Conservation (phyloP, 2,797 vertebrate species). For the Clamator glandarius region DNA sequence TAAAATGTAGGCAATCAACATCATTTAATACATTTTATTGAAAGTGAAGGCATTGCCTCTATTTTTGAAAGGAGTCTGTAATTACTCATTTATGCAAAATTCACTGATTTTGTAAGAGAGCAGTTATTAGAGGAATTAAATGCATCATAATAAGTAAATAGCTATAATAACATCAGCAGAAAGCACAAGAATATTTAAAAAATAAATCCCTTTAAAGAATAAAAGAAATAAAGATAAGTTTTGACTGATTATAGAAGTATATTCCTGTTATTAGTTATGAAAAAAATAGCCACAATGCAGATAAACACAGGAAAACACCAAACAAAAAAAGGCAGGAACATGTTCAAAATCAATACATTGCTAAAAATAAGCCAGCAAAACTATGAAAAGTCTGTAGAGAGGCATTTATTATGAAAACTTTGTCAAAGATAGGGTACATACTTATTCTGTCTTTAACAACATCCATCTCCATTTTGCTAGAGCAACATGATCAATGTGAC, state of each 20-base stretch:
- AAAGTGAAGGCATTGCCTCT: background rate
- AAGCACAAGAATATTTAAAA: background rate
- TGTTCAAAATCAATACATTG: background rate
- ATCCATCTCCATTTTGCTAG: background rate
- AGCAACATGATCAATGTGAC: background rate
- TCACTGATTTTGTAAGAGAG: slow-evolving; percentile 4
- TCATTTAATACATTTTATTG: background rate
- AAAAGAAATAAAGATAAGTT: background rate
- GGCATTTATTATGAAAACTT: background rate
- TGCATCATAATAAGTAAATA: background rate
- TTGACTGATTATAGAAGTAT: background rate
- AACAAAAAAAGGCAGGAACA: background rate
- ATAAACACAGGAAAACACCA: background rate
- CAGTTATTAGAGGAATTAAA: slow-evolving; percentile 22
- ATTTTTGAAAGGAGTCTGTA: background rate
- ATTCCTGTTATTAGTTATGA: background rate
- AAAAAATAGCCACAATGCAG: background rate
- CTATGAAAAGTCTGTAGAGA: background rate
- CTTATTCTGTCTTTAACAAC: background rate
- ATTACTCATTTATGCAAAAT: slow-evolving; percentile 48
- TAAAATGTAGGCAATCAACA: background rate
- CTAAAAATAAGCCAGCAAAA: background rate
- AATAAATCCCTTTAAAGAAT: background rate
- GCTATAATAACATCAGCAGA: background rate
- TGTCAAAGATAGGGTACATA: background rate